These are phyloP conservation scores for Sebastes nivosus DNA, from an alignment of 2,797 vertebrate genomes.

Conservation along the genomic window DNA sequence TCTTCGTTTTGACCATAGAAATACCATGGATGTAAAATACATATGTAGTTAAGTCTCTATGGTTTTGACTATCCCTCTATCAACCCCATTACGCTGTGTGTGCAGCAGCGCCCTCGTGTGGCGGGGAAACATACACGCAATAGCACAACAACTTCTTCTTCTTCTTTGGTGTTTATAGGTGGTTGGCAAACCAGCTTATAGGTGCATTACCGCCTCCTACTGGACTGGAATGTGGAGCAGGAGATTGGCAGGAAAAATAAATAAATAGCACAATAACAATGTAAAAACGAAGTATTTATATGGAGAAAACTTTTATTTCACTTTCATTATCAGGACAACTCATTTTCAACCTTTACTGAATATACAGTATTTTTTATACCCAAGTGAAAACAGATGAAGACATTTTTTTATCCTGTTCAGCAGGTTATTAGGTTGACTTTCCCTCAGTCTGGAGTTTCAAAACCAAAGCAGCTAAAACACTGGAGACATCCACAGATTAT, in stretches of 20 bases:
- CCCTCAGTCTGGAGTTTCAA: neutral
- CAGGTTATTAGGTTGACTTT: neutral
- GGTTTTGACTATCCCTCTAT: neutral
- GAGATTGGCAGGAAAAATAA: too few relatives aligned
- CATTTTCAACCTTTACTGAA: neutral
- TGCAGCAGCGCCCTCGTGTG: neutral
- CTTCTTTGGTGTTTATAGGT: too few relatives aligned
- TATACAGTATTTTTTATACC: neutral
- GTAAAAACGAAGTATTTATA: too few relatives aligned
- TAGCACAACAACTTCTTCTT: too few relatives aligned
- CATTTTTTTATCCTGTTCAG: neutral
- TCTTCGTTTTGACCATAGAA: too few relatives aligned
- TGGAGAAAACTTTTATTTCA: too few relatives aligned
- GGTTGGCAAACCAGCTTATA: rapidly evolving
- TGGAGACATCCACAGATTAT: neutral
- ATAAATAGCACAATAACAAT: too few relatives aligned
- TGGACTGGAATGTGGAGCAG: too few relatives aligned
- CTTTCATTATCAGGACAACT: too few relatives aligned
- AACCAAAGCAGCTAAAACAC: neutral
- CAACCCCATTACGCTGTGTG: neutral
- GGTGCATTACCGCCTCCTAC: too few relatives aligned
- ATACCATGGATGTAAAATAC: too few relatives aligned
- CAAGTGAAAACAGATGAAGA: neutral
- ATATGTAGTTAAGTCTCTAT: neutral
- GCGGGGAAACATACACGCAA: neutral